Percentiles rank a stretch among this genome's conserved stretches.
Evolutionary conservation across 2,888 invertebrate genomes (phyloP).

Genomic region (Chironomus tentans): DNA sequence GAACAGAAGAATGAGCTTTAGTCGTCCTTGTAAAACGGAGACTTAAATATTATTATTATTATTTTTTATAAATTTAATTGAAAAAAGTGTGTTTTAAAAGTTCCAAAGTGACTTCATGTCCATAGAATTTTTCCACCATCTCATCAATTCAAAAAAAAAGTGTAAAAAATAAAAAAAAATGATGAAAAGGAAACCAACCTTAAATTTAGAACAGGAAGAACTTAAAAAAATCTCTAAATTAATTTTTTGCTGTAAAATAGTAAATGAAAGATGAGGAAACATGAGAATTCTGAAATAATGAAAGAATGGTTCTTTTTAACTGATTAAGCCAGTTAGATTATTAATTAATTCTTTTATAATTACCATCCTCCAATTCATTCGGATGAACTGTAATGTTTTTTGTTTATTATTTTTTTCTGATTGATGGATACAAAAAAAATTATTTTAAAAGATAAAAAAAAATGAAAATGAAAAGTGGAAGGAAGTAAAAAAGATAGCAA

Average conservation of each 20-base stretch:
- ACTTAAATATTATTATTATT: no score
- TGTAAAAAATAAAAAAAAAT: no score
- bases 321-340: background rate
- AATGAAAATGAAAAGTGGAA: background rate
- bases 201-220: constrained; percentile 8
- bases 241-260: constrained; percentile 21
- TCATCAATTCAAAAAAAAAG: background rate
- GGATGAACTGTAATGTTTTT: background rate
- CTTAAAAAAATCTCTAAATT: constrained; percentile 21
- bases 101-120: no score
- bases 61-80: no score
- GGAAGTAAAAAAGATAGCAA: background rate
- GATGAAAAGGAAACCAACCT: background rate
- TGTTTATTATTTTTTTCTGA: no score
- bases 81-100: no score
- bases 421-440: no score
- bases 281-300: background rate
- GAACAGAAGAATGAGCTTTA: no score
- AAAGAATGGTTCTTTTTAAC: background rate
- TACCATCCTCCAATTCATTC: background rate
- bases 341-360: background rate
- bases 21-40: no score
- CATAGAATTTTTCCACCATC: background rate
- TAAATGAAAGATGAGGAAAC: background rate
- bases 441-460: no score